Conservation (phyloP, 64 coral and sea anemone species). For the Stylophora pistillata region DNA sequence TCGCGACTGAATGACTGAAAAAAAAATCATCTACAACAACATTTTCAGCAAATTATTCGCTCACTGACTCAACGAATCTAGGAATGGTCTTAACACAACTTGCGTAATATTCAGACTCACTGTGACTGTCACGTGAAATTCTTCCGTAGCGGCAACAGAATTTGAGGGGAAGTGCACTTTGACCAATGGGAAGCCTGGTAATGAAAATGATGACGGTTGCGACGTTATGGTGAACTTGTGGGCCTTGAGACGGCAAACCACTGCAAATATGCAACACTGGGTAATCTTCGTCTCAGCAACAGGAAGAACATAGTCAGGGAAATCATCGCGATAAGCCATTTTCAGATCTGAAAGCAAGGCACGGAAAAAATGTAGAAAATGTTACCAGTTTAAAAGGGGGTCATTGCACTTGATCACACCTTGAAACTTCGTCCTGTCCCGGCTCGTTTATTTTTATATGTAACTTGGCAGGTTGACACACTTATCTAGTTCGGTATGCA, state of each 20-base stretch:
- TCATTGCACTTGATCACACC: no score
- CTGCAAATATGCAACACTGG: conserved; percentile 54
- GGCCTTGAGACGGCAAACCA: conserved; percentile 52
- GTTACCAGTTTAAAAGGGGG: no score
- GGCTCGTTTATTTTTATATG: background rate
- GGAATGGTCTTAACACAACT: no score
- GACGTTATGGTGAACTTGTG: conserved; percentile 1
- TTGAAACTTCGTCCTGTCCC: no score
- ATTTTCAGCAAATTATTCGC: no score
- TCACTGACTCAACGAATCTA: no score
- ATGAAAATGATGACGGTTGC: background rate
- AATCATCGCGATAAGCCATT: conserved; percentile 8
- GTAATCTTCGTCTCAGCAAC: conserved; percentile 47
- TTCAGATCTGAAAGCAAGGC: background rate
- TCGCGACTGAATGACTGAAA: no score
- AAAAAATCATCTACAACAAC: no score
- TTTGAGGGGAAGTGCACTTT: conserved; percentile 28
- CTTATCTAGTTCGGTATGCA: background rate
- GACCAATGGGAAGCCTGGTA: conserved; percentile 13
- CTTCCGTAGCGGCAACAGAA: conserved; percentile 3
- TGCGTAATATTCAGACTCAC: no score
- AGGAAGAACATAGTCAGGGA: conserved; percentile 42
- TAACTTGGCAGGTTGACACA: background rate
- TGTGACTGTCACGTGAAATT: background rate
- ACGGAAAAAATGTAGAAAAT: no score